Evolutionary conservation across 2,797 vertebrate genomes (phyloP).

Genomic region (Rhynchotus rufescens): DNA sequence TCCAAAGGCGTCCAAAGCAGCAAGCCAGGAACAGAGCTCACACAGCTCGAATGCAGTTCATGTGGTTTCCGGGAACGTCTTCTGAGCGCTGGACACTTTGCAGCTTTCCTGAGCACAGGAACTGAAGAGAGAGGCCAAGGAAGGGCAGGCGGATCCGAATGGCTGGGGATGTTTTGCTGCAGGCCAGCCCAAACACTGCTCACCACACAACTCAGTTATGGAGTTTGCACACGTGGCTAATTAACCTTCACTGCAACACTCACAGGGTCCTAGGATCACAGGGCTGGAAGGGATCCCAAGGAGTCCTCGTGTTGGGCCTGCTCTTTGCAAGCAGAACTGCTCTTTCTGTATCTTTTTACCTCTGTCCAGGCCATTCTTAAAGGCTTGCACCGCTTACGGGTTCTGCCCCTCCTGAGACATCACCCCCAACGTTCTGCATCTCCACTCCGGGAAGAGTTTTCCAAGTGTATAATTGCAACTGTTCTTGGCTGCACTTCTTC

Average conservation of each 20-base stretch:
- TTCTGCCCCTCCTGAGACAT: background rate
- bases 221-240: background rate
- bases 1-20: rapidly evolving
- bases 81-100: rapidly evolving
- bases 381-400: background rate
- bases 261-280: background rate
- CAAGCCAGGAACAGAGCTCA: background rate
- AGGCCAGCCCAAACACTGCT: rapidly evolving
- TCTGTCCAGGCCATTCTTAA: background rate
- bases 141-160: background rate
- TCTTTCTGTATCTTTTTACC: background rate
- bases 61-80: background rate
- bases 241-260: rapidly evolving
- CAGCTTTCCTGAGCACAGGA: background rate
- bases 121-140: background rate
- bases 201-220: background rate
- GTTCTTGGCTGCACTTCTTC: background rate
- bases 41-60: rapidly evolving
- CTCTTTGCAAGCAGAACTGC: background rate
- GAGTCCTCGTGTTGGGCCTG: background rate
- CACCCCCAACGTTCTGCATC: background rate
- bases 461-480: background rate
- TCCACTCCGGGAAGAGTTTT: background rate
- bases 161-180: rapidly evolving
- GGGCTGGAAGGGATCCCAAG: background rate